These are phyloP conservation scores for Drosophila diplacantha DNA, from an alignment of 2,888 invertebrate genomes.

Conservation along the genomic window DNA sequence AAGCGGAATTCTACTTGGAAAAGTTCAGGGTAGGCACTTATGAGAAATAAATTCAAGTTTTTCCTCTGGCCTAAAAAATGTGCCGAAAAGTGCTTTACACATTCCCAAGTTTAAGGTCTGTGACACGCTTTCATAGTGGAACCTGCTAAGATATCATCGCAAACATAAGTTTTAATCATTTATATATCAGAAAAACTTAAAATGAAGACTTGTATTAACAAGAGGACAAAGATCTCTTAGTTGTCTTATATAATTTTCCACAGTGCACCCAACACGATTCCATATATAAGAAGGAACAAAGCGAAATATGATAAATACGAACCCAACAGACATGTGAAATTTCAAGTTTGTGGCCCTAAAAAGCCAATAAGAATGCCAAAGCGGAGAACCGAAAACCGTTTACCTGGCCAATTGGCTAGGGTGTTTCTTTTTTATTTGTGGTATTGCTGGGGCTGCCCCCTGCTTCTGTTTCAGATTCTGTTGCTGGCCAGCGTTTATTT, in stretches of 20 bases:
- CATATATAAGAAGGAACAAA: constrained; percentile 8
- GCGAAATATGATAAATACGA: constrained; percentile 30
- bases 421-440: neutral
- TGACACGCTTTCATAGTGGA: too few species aligned
- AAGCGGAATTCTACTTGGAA: too few species aligned
- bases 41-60: too few species aligned
- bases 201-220: too few species aligned
- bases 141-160: too few species aligned
- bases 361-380: constrained; percentile 34
- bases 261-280: constrained; percentile 3
- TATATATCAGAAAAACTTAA: too few species aligned
- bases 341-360: constrained; percentile 45
- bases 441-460: neutral
- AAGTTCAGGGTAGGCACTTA: too few species aligned
- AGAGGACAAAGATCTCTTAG: neutral
- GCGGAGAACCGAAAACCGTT: constrained; percentile 24
- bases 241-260: neutral
- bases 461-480: constrained; percentile 7
- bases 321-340: constrained; percentile 24
- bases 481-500: constrained; percentile 23
- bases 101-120: too few species aligned
- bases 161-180: too few species aligned
- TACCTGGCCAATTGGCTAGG: constrained; percentile 34
- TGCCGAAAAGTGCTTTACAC: too few species aligned
- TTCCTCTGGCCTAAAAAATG: too few species aligned